Evolutionary conservation across 2,888 invertebrate genomes (phyloP), one percentile per base, ranked within the genome.

Genomic region (Trypoxylon attenuatum): DNA sequence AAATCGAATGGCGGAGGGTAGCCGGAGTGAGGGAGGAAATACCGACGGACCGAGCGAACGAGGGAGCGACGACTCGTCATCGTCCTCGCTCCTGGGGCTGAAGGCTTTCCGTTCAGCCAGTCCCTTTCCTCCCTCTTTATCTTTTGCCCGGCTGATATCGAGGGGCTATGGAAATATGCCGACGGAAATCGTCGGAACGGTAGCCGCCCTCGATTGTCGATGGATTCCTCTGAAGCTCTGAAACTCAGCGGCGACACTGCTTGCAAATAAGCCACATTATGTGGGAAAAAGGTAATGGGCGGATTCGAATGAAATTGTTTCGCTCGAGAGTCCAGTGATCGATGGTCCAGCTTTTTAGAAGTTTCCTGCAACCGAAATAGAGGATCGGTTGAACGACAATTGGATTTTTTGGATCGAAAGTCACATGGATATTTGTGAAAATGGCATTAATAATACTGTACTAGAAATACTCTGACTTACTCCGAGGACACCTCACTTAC

Each of bases 1-100:
- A 78, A 79, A 79, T 79, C 79, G 76, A 81, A 79, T 64, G 76
- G 74, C 42, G 57, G 57, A 62, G 65, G 72, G 67, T 42, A 62
- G n/a, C n/a, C 33, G 13, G 33, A 33, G 33, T 13, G 50, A 60
- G 39, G 58, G 56, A 42, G 56, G 47, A 63, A 57, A 60, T 52
- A 57, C 53, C 47, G 60, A 51, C 43, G 21, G 13, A 23, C 33
- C 45, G 42, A 25, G 42, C n/a, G n/a, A n/a, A n/a, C 27, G 38
- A 25, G 15, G 27, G 23, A 39, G 27, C 61, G 60, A 61, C 49
- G 56, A 57, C 69, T 60, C 62, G 43, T 63, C 63, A 57, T 61
- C 51, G 73, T 58, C 33, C 33, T 33, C 33, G 33, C 72, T 58
- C 57, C 52, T 49, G 57, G 61, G 60, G 59, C 62, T 64, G 72